Conservation (phyloP, 2,888 invertebrate species). For the Odontocerum albicorne region DNA sequence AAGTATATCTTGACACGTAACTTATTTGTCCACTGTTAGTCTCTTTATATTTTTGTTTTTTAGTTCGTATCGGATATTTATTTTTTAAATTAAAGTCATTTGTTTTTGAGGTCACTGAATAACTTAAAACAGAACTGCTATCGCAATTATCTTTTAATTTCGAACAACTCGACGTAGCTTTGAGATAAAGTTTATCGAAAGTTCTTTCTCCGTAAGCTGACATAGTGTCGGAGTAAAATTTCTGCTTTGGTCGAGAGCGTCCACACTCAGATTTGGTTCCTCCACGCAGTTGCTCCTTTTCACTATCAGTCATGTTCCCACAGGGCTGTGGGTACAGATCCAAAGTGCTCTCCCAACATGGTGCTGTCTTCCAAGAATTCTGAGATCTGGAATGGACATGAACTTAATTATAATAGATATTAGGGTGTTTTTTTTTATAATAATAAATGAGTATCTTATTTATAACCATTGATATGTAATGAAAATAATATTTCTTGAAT, state of each 20-base stretch:
- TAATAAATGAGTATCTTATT: too few species aligned
- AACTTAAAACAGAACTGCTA: conserved; percentile 18
- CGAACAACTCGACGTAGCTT: conserved; percentile 51
- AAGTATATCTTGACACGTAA: conserved; percentile 62
- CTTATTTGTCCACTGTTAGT: conserved; percentile 39
- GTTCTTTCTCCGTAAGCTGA: conserved; percentile 67
- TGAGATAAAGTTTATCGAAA: conserved; percentile 71
- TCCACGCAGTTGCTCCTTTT: conserved; percentile 65
- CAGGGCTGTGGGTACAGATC: conserved; percentile 80
- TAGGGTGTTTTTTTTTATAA: too few species aligned
- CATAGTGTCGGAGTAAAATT: conserved; percentile 44
- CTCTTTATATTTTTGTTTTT: conserved; percentile 39
- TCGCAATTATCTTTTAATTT: conserved; percentile 30
- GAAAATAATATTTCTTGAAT: too few species aligned
- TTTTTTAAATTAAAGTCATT: conserved; percentile 26
- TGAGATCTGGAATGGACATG: conserved; percentile 36
- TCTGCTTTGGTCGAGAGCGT: conserved; percentile 47
- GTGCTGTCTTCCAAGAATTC: conserved; percentile 60
- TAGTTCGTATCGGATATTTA: conserved; percentile 33
- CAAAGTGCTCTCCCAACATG: conserved; percentile 81
- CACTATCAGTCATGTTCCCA: conserved; percentile 80
- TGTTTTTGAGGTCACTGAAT: conserved; percentile 18
- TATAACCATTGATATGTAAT: too few species aligned
- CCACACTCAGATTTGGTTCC: conserved; percentile 72
- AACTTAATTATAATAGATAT: too few species aligned